Base-by-base conservation (phyloP, 2,888 invertebrate species). In the Antheraea yamamai region DNA sequence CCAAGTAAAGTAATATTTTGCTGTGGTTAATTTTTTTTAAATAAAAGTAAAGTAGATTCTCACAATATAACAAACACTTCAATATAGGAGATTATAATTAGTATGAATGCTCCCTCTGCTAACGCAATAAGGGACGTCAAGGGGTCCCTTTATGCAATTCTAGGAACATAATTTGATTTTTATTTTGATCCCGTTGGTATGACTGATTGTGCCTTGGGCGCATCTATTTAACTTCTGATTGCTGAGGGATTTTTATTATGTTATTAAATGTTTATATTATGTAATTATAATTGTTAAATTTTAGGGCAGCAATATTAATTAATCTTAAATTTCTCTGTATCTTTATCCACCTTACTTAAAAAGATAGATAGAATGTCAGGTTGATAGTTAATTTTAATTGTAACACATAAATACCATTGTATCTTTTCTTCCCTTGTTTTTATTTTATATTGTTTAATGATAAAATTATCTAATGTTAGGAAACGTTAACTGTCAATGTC, bases 151-250 rank as follows among this genome's bases (percentile, higher is more conserved):
- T 85, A 86, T 85, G 88, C 87, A 86, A 88, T 87, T 84, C 83
- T 84, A 82, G 80, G 80, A 80, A 78, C 82, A 80, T 90, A 92
- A 92, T 91, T 90, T 83, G 88, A 93, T 93, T 91, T 91, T 91
- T 90, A 92, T 92, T 92, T 90, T 92, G 92, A 93, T 93, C 93
- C 86, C 85, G 84, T 93, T 92, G 89, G 87, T 83, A 79, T 81
- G 82, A 85, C 86, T 89, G 89, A 91, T 90, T 92, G 88, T 86
- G 81, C 87, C 81, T 75, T 73, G 77, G 85, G 87, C 85, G 79
- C 77, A 74, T 78, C 78, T 80, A 76, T 79, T 83, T 83, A 81
- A 81, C 82, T 83, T 81, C 77, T 78, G 77, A 75, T 74, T 73
- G 70, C 70, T 70, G 58, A 72, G 74, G 73, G 30, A 73, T 61